A percentile compares a stretch with the other conserved stretches of the same genome.
Conservation (phyloP, 2,113 vertebrate species). For the Solenodon paradoxus region DNA sequence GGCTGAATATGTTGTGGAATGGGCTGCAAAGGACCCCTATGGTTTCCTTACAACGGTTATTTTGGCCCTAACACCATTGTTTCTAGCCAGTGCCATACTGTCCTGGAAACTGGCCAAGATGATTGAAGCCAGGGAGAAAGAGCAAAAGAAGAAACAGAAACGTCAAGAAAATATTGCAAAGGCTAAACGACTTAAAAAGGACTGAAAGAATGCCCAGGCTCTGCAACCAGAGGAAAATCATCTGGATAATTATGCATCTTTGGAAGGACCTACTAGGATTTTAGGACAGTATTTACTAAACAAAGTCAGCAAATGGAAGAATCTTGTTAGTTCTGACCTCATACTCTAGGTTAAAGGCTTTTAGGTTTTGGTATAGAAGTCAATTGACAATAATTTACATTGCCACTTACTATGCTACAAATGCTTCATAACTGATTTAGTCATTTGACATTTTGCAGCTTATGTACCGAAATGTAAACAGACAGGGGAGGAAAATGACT, state of each 20-base stretch:
- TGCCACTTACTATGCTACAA: conserved; percentile 5
- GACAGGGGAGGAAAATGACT: background rate
- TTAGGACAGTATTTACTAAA: conserved; percentile 38
- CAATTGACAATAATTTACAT: conserved; percentile 45
- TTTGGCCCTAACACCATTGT: conserved; percentile 93
- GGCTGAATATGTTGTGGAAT: conserved; percentile 95
- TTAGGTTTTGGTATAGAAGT: background rate
- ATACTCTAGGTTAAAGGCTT: conserved; percentile 12
- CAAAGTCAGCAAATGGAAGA: background rate
- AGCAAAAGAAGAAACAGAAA: conserved; percentile 97
- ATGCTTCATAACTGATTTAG: conserved; percentile 52
- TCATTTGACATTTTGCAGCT: conserved; percentile 64
- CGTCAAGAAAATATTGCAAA: conserved; percentile 97
- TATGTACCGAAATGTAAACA: conserved; percentile 46
- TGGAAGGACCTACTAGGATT: conserved; percentile 51
- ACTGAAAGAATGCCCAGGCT: conserved; percentile 80
- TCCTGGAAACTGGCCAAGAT: conserved; percentile 99
- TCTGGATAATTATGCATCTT: conserved; percentile 50
- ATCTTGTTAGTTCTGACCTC: conserved; percentile 49
- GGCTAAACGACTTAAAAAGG: conserved; percentile 95
- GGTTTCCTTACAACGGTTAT: conserved; percentile 96
- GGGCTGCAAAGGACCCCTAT: conserved; percentile 96
- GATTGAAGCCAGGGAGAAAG: conserved; percentile 94
- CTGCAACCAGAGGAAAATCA: conserved; percentile 1
- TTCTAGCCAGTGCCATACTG: conserved; percentile 92